Evolutionary conservation across 2,797 vertebrate species (phyloP).

Genomic region (Phalanger gymnotis): DNA sequence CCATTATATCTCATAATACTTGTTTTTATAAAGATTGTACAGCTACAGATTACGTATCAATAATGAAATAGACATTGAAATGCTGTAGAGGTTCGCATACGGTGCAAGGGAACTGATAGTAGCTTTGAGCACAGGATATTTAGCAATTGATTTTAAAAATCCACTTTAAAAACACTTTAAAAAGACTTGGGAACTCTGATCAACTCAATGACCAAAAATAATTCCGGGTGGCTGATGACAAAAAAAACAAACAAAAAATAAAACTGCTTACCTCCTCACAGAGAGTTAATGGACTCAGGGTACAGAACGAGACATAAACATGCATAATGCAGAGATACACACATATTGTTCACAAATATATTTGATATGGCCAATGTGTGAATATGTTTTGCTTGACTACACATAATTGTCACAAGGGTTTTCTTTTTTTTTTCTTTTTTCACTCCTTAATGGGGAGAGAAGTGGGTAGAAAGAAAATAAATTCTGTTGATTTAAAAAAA

Average conservation of each 20-base stretch:
- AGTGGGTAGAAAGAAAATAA: background rate
- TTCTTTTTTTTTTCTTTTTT: background rate
- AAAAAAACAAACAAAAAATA: background rate
- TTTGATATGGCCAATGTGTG: background rate
- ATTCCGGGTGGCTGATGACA: background rate
- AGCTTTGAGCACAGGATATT: background rate
- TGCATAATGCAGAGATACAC: background rate
- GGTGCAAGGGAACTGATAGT: slow-evolving; percentile 28
- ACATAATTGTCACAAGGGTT: background rate
- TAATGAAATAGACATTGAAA: slow-evolving; percentile 60
- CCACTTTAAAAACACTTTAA: background rate
- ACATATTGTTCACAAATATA: background rate
- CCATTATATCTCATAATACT: slow-evolving; percentile 41
- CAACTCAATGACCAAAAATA: background rate
- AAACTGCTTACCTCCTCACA: background rate
- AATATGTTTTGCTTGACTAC: background rate
- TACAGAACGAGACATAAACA: background rate
- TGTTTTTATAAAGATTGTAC: slow-evolving; percentile 22
- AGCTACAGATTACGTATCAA: slow-evolving; percentile 49
- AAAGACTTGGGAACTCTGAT: background rate
- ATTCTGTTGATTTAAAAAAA: background rate
- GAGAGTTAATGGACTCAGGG: background rate
- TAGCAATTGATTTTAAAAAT: background rate
- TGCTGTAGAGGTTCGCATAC: slow-evolving; percentile 10
- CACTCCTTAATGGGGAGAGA: background rate